phyloP scores from a whole-genome alignment of 1,140 invertebrate species.

The Idris sp. region DNA sequence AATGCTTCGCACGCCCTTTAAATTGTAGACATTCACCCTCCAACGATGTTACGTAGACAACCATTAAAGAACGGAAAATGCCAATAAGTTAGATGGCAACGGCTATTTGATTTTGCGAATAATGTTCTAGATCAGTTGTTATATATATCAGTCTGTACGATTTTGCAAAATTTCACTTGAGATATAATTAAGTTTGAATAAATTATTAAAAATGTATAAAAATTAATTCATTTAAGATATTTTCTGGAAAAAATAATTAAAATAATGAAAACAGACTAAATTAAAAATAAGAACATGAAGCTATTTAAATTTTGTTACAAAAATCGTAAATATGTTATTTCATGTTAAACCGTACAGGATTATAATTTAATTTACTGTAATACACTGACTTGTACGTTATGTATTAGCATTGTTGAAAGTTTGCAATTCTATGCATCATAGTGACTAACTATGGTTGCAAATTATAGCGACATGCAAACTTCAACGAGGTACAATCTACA shows the following conservation, averaged over 20 bases:
- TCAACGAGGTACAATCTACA: slow-evolving; percentile 49
- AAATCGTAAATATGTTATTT: too few species aligned
- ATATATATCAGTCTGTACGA: too few species aligned
- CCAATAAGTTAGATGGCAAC: slow-evolving; percentile 71
- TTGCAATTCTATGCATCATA: slow-evolving; percentile 31
- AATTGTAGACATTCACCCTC: slow-evolving; percentile 68
- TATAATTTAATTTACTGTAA: slow-evolving; percentile 6
- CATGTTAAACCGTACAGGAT: too few species aligned
- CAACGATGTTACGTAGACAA: slow-evolving; percentile 62
- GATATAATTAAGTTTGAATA: too few species aligned
- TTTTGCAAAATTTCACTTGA: too few species aligned
- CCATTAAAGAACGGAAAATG: slow-evolving; percentile 75
- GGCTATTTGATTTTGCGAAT: slow-evolving; percentile 46
- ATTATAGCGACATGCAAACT: slow-evolving; percentile 56
- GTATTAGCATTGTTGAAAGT: slow-evolving; percentile 36
- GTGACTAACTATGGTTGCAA: slow-evolving; percentile 31
- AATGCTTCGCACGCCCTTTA: slow-evolving; percentile 76
- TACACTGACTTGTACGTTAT: slow-evolving; percentile 26
- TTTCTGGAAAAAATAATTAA: too few species aligned
- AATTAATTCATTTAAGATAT: too few species aligned
- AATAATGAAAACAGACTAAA: too few species aligned
- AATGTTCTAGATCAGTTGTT: slow-evolving; percentile 36
- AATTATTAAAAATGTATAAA: too few species aligned
- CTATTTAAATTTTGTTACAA: too few species aligned
- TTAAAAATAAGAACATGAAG: too few species aligned